Evolutionary conservation across 2,888 invertebrate genomes (phyloP), one percentile per base, ranked within the genome.

Genomic region (Timandra comae): DNA sequence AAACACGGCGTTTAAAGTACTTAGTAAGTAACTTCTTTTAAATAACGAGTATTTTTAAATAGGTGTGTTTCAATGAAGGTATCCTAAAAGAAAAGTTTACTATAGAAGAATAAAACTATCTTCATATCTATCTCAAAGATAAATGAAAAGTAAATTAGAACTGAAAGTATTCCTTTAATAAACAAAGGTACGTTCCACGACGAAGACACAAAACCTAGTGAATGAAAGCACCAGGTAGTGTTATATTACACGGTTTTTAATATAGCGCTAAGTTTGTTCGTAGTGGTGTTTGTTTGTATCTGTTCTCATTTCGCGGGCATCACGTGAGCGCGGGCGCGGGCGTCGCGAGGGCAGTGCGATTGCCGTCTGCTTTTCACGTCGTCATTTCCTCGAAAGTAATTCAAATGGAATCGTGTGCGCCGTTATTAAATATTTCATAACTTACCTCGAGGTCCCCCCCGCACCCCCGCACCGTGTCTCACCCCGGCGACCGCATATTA

Each of bases 351-450:
- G 51, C 60, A 58, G 58, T 64, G 52, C 60, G 56, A 64, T 73
- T 72, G 63, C 63, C 75, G 57, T 66, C 52, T 56, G 64, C 78
- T 62, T 75, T 68, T 52, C 67, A 69, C 72, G 73, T 77, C 81
- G 80, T 82, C 84, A 80, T 80, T 82, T 80, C 78, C 84, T 82
- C 75, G 81, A 82, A 85, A 84, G 85, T 85, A 85, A 85, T 85
- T 85, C 82, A 84, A 84, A 85, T 81, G 80, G 80, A 82, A 84
- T 84, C 85, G 85, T 85, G 84, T 85, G 84, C 82, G 73, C 80
- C 69, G 85, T 82, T 85, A 84, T 86, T 85, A 86, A 86, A 86
- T 86, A 85, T 86, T 86, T 86, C 86, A 86, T 85, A 85, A 85
- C 84, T 84, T 80, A 79, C 79, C 78, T 73, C 72, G 42, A 46